Conservation (phyloP, 2,113 vertebrate species). For the Halichoerus grypus region DNA sequence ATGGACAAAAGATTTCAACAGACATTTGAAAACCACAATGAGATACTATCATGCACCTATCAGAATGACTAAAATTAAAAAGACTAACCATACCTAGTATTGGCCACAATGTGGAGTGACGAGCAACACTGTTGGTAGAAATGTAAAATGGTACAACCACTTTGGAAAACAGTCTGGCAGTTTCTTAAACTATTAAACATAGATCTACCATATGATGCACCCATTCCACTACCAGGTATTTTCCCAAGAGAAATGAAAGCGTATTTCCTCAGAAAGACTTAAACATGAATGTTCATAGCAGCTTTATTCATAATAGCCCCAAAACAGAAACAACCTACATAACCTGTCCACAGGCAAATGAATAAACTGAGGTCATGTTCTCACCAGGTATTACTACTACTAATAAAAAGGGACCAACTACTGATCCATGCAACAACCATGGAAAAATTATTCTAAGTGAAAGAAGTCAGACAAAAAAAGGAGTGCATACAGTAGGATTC, state of each 20-base stretch:
- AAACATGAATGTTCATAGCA: not conserved
- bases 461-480: not conserved
- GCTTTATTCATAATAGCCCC: not conserved
- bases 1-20: not conserved
- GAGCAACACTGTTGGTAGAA: not conserved
- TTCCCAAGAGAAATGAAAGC: not conserved
- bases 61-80: not conserved
- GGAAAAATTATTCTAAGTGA: not conserved
- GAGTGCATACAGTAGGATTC: not conserved
- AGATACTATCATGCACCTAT: not conserved
- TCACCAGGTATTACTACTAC: not conserved
- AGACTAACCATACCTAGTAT: not conserved
- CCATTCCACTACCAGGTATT: not conserved
- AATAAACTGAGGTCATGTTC: not conserved
- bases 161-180: not conserved
- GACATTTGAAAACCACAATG: not conserved
- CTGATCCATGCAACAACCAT: not conserved
- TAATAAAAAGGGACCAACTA: not conserved
- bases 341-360: not conserved
- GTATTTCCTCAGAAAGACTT: not conserved
- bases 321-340: not conserved
- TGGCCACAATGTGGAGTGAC: not conserved
- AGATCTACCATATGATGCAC: not conserved
- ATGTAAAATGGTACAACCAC: not conserved
- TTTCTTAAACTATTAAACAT: not conserved